Evolutionary conservation across 2,797 vertebrate genomes (phyloP), one percentile per base, ranked within the genome.

Genomic region (Characodon lateralis): DNA sequence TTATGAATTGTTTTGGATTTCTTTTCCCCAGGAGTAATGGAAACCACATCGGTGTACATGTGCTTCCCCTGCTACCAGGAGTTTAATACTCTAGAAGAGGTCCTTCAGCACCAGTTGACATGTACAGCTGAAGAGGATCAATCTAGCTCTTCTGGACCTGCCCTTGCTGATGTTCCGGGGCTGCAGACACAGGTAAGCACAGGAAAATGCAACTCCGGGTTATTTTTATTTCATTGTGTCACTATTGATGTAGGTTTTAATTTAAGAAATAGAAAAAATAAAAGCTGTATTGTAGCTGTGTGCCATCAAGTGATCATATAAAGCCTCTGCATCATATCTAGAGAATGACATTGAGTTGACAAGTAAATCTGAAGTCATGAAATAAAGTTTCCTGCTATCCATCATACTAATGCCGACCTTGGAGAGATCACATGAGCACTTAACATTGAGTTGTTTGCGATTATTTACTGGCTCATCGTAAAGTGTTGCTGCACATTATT

Each of bases 41-140:
- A 96, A 88, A 90, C 55, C 58, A 93, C 95, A 28, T 96, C 95
- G 0, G 95, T 96, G 83, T 96, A 96, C 89, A 96, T 96, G 96
- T 96, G 96, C 84, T 96, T 96, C 83, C 96, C 95, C 61, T 96
- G 96, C 92, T 96, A 96, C 87, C 95, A 93, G 90, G 95, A 96
- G 93, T 96, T 96, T 72, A 89, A 94, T 85, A 95, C 95, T 41
- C 88, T 96, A 35, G 96, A 96, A 75, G 96, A 96, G 71, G 96
- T 96, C 20, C 94, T 96, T 1, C 87, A 95, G 73, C 96, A 96
- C 88, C 96, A 96, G 89, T 82, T 96, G 88, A 96, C 95, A 20
- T 96, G 95, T 90, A 94, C 90, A 3, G 94, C 94, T 0, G 96
- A 96, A 78, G 93, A 93, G 22, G 91, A 92, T 20, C 88, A 83